Conservation (phyloP, 1,140 invertebrate species). For the Procambarus clarkii region DNA sequence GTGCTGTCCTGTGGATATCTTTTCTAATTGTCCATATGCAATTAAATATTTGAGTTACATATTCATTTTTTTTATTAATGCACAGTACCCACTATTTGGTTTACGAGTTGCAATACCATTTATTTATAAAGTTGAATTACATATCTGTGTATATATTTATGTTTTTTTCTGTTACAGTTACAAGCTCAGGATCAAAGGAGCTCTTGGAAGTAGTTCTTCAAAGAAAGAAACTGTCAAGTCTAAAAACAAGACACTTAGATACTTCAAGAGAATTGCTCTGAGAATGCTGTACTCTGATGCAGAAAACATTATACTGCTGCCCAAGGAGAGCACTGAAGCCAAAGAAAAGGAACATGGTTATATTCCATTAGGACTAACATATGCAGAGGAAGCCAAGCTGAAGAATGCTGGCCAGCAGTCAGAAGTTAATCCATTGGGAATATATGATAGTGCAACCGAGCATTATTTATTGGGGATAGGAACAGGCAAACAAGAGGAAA, state of each 20-base stretch:
- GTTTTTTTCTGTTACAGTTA: conserved; percentile 27
- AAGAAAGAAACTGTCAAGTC: neutral
- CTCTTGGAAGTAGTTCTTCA: neutral
- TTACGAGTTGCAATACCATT: no score
- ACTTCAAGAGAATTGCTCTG: conserved; percentile 33
- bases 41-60: no score
- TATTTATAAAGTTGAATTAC: no score
- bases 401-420: neutral
- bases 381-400: conserved; percentile 58
- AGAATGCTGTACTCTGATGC: conserved; percentile 37
- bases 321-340: neutral
- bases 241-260: conserved; percentile 10
- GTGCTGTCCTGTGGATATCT: no score
- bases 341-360: neutral
- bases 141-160: neutral
- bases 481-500: conserved; percentile 17
- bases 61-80: no score
- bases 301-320: neutral
- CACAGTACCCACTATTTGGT: no score
- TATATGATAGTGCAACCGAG: conserved; percentile 73
- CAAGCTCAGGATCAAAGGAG: conserved; percentile 23
- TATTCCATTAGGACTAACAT: conserved; percentile 43
- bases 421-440: conserved; percentile 17
- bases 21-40: no score
- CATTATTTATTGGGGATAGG: conserved; percentile 40